Evolutionary conservation across 2,888 invertebrate species (phyloP).

Genomic region (Biston betularia): DNA sequence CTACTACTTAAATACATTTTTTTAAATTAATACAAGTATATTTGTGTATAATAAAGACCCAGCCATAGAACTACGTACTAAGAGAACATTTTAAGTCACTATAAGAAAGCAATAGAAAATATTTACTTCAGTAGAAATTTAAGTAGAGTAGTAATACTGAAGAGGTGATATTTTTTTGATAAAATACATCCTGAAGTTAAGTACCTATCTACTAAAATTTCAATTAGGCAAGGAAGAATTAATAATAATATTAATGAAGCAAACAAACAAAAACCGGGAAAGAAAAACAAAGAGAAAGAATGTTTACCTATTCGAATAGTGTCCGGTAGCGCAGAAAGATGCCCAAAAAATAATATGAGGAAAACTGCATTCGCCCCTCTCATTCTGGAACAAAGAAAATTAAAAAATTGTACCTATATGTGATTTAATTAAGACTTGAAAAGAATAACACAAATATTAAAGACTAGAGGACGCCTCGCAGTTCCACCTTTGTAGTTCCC

Average conservation of each 20-base stretch:
- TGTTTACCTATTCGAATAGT: slow-evolving; percentile 85
- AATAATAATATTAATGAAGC: slow-evolving; percentile 2
- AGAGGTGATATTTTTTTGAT: not conserved
- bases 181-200: not conserved
- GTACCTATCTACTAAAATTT: not conserved
- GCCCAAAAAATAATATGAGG: slow-evolving; percentile 77
- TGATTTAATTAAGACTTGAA: not conserved
- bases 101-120: not conserved
- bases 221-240: not conserved
- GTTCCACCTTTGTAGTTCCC: too few species aligned
- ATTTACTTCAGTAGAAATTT: not conserved
- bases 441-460: too few species aligned
- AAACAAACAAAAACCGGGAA: not conserved
- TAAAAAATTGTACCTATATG: slow-evolving; percentile 5
- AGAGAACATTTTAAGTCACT: not conserved
- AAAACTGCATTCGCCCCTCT: slow-evolving; percentile 74
- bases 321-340: slow-evolving; percentile 82
- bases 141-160: too few species aligned
- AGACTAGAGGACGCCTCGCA: too few species aligned
- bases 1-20: too few species aligned
- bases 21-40: too few species aligned
- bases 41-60: too few species aligned
- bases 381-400: slow-evolving; percentile 77
- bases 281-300: slow-evolving; percentile 4
- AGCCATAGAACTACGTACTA: not conserved